A percentile compares a stretch with the other conserved stretches of the same genome.
phyloP scores from a whole-genome alignment of 2,888 invertebrate genomes.

The Tetragonula carbonaria region DNA sequence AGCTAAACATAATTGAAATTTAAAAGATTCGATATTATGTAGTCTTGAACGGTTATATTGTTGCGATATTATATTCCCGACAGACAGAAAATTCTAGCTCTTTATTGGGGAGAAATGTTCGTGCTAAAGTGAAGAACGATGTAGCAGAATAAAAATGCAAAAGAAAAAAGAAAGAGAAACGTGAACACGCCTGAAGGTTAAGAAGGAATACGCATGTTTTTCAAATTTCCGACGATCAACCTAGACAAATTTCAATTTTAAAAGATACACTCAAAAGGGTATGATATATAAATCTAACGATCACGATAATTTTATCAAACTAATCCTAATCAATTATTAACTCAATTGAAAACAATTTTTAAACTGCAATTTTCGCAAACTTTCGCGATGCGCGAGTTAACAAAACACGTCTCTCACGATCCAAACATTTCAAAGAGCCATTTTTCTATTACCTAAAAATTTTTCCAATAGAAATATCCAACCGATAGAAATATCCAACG shows the following conservation, averaged over 20 bases:
- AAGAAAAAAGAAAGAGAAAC: not conserved
- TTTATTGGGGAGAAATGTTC: not conserved
- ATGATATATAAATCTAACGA: not conserved
- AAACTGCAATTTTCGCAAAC: not conserved
- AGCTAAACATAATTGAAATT: too few relatives aligned
- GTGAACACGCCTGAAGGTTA: too few relatives aligned
- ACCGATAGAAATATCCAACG: not conserved
- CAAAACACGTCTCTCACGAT: not conserved
- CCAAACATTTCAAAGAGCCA: not conserved
- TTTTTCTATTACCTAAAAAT: not conserved
- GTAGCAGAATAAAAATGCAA: not conserved
- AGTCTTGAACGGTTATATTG: not conserved
- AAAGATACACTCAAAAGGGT: not conserved
- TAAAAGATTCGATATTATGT: not conserved
- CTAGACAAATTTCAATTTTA: not conserved
- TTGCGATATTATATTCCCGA: not conserved
- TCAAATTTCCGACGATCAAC: not conserved
- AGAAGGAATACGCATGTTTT: not conserved
- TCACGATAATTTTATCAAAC: not conserved
- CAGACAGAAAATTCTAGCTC: not conserved
- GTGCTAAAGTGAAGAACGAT: not conserved
- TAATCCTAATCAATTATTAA: not conserved
- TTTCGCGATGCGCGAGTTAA: not conserved
- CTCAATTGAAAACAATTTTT: not conserved
- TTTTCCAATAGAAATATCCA: too few relatives aligned